Conservation (phyloP, 2,888 invertebrate genomes). For the Ariolimax columbianus region DNA sequence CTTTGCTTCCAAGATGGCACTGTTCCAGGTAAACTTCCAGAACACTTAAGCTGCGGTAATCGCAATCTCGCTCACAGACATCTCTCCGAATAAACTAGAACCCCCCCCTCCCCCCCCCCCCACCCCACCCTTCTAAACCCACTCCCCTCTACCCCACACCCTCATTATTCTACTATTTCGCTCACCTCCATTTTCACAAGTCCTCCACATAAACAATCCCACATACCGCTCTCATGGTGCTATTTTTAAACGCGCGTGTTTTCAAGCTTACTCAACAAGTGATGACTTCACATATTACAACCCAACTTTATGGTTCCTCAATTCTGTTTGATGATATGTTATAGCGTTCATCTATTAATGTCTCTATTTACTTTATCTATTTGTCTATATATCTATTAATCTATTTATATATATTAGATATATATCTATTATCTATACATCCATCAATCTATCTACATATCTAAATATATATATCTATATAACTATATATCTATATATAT, state of each 20-base stretch:
- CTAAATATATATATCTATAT: no score
- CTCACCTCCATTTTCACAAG: neutral
- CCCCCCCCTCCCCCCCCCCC: neutral
- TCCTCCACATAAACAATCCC: neutral
- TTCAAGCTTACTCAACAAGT: neutral
- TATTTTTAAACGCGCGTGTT: neutral
- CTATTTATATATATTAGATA: no score
- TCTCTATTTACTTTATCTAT: no score
- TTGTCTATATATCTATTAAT: no score
- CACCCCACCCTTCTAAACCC: no score
- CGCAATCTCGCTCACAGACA: neutral
- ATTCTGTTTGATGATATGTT: neutral
- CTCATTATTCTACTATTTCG: neutral
- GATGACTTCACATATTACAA: neutral
- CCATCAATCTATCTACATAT: neutral
- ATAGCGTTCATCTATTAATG: neutral
- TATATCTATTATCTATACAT: neutral
- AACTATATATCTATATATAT: no score
- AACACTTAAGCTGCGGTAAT: neutral
- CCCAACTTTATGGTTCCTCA: neutral
- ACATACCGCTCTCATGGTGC: neutral
- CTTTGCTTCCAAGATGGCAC: no score
- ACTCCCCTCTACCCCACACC: no score
- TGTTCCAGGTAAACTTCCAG: no score
- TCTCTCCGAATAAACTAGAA: neutral